Conservation (phyloP, 2,888 invertebrate genomes). For the Acanthosoma haemorrhoidale region DNA sequence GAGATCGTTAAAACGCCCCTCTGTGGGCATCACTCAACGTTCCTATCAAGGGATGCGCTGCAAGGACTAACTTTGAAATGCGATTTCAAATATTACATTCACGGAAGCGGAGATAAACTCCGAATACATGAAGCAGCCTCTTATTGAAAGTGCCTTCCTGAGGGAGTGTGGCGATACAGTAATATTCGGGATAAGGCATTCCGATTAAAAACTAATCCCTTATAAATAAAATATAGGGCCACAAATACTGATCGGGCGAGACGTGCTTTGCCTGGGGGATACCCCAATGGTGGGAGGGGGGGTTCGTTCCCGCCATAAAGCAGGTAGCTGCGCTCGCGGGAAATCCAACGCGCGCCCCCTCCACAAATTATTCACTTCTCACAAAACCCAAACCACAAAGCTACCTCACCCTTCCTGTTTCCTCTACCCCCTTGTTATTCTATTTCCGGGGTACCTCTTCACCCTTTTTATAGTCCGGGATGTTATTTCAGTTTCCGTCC, state of each 20-base stretch:
- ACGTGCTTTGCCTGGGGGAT: background rate
- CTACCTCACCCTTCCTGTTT: background rate
- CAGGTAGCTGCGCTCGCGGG: background rate
- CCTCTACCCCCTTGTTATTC: background rate
- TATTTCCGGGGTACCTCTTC: background rate
- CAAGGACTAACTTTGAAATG: no score
- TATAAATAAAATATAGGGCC: background rate
- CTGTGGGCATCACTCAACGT: no score
- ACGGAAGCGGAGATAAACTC: no score
- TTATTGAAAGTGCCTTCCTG: no score
- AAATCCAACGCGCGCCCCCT: constrained; percentile 14
- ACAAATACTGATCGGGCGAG: background rate
- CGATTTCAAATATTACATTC: no score
- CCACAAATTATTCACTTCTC: constrained; percentile 4
- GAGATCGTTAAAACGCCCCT: no score
- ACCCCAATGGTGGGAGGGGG: background rate
- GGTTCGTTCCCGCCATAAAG: background rate
- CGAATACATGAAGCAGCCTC: no score
- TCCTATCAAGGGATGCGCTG: no score
- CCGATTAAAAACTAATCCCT: background rate
- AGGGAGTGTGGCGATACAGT: no score
- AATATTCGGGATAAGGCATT: background rate
- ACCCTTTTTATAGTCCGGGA: no score
- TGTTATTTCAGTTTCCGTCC: no score
- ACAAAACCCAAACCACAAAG: background rate